These are phyloP conservation scores for Resseliella maxima DNA, from an alignment of 2,888 invertebrate species.

Conservation along the genomic window DNA sequence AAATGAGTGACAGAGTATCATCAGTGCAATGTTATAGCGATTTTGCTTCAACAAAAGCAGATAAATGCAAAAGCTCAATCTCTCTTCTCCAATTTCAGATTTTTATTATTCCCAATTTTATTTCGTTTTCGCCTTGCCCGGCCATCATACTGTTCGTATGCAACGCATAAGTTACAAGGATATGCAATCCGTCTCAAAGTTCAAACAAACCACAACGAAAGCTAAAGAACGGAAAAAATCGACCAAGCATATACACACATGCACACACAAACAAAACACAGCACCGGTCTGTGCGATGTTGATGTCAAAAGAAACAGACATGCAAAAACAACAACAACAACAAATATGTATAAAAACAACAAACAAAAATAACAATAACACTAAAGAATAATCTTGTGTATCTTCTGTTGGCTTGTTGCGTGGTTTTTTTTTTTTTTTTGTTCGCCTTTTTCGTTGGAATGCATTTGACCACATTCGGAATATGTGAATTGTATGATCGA, in stretches of 20 bases:
- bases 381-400: constrained; percentile 50
- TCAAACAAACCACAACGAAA: constrained; percentile 25
- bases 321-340: not conserved
- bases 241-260: not conserved
- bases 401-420: not conserved
- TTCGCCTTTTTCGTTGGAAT: not conserved
- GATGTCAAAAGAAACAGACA: constrained; percentile 37
- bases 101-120: constrained; percentile 51
- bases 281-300: constrained; percentile 32
- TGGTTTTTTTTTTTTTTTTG: not conserved
- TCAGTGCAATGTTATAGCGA: not conserved
- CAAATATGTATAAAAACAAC: constrained; percentile 19
- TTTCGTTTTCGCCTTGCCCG: constrained; percentile 21
- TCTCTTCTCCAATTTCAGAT: constrained; percentile 35
- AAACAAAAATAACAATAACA: constrained; percentile 46
- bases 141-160: not conserved
- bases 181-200: constrained; percentile 53
- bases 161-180: constrained; percentile 50
- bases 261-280: too few species aligned
- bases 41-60: not conserved
- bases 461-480: constrained; percentile 39
- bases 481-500: not conserved
- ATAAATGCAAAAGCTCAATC: constrained; percentile 28
- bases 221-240: not conserved
- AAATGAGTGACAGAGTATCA: not conserved